These are phyloP conservation scores for Eulemur albifrons DNA, from an alignment of 2,797 vertebrate genomes.

Conservation along the genomic window DNA sequence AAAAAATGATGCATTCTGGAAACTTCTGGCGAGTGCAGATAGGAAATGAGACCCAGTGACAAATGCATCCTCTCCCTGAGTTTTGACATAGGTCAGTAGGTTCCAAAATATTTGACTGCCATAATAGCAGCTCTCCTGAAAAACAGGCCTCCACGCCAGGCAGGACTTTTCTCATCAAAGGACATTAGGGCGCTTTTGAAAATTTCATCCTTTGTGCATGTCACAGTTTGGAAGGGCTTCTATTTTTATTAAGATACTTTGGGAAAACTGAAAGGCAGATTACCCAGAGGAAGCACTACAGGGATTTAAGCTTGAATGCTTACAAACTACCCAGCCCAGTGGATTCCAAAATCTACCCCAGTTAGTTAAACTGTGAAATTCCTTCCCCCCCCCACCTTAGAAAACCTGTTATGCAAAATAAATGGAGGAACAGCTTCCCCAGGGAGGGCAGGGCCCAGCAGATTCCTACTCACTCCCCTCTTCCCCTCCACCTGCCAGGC, in stretches of 20 bases:
- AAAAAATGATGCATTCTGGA: background rate
- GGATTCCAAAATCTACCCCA: background rate
- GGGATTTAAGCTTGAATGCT: background rate
- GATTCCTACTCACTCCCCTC: accelerated
- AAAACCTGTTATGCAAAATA: background rate
- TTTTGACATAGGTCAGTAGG: background rate
- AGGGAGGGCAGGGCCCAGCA: background rate
- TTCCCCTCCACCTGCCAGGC: background rate
- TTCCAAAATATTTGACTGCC: background rate
- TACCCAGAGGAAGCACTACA: background rate
- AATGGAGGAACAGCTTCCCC: background rate
- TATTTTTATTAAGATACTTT: background rate
- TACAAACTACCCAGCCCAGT: accelerated
- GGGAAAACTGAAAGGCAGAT: background rate
- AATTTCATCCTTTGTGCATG: background rate
- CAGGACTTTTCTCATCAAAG: background rate
- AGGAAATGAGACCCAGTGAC: background rate
- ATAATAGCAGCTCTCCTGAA: background rate
- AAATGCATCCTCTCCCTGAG: background rate
- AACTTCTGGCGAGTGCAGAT: background rate
- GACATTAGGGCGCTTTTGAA: background rate
- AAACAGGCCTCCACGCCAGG: background rate
- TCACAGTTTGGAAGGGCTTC: background rate
- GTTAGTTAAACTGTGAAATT: background rate
- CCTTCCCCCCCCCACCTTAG: too few relatives aligned